Evolutionary conservation across 2,113 vertebrate genomes (phyloP).

Genomic region (Brachyhypopomus occidentalis): DNA sequence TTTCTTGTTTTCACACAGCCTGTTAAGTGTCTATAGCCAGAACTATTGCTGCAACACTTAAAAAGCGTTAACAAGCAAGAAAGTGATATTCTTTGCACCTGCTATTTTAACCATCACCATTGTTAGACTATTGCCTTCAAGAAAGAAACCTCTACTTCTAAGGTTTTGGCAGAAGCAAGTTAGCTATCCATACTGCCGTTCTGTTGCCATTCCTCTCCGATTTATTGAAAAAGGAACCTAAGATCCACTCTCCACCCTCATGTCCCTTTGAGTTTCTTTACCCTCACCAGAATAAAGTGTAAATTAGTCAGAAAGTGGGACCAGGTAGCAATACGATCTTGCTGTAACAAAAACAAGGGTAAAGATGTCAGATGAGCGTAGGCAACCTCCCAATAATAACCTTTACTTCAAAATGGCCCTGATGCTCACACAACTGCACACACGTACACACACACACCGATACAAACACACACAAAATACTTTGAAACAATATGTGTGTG

Average conservation of each 20-base stretch:
- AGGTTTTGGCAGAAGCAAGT: neutral
- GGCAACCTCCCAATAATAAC: neutral
- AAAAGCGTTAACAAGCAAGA: neutral
- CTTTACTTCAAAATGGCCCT: neutral
- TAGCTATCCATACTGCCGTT: neutral
- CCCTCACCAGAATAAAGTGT: too few species aligned
- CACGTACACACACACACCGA: neutral
- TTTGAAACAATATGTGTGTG: neutral
- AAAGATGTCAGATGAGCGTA: neutral
- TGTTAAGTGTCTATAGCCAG: neutral
- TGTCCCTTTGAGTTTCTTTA: too few species aligned
- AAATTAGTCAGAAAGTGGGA: neutral
- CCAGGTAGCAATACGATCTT: neutral
- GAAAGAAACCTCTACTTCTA: neutral
- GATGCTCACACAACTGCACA: neutral
- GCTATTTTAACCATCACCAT: slow-evolving; percentile 4
- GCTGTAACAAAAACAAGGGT: too few species aligned
- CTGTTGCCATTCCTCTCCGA: neutral
- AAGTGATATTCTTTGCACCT: slow-evolving; percentile 24
- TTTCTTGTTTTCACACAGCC: slow-evolving; percentile 3
- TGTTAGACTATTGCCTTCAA: neutral
- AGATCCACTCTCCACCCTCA: neutral
- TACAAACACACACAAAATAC: neutral
- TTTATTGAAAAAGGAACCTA: neutral
- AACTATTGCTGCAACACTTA: slow-evolving; percentile 18